These are phyloP conservation scores for Chamaea fasciata DNA, from an alignment of 2,113 vertebrate species.

Conservation along the genomic window DNA sequence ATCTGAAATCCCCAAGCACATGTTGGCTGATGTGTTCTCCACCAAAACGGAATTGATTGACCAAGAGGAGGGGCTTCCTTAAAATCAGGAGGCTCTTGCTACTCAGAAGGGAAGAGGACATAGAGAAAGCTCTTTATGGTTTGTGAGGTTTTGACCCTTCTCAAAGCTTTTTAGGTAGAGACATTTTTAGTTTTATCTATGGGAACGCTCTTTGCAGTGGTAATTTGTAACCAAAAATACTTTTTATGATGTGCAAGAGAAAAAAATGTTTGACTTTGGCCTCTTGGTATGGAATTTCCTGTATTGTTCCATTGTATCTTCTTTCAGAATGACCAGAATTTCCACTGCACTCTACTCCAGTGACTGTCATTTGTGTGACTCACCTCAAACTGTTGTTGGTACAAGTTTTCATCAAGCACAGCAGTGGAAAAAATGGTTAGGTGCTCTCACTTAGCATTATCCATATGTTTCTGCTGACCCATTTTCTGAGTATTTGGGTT, in stretches of 20 bases:
- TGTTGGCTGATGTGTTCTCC: conserved; percentile 93
- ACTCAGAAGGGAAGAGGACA: neutral
- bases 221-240: conserved; percentile 31
- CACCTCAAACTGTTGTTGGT: neutral
- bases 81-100: neutral
- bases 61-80: conserved; percentile 86
- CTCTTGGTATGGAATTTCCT: neutral
- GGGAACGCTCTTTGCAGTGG: conserved; percentile 18
- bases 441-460: neutral
- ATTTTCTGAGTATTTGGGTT: neutral
- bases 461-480: neutral
- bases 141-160: conserved; percentile 9
- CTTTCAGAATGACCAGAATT: neutral
- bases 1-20: conserved; percentile 95
- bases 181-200: conserved; percentile 36
- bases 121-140: neutral
- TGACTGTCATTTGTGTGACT: neutral
- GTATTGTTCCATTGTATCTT: neutral
- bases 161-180: conserved; percentile 46
- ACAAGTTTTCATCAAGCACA: neutral
- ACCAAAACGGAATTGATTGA: conserved; percentile 84
- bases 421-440: neutral
- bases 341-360: neutral
- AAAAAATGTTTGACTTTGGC: neutral
- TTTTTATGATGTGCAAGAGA: conserved; percentile 9